A percentile compares a stretch with the other conserved stretches of the same genome.
phyloP scores from a whole-genome alignment of 2,888 invertebrate species.

The Polymixis flavicincta region DNA sequence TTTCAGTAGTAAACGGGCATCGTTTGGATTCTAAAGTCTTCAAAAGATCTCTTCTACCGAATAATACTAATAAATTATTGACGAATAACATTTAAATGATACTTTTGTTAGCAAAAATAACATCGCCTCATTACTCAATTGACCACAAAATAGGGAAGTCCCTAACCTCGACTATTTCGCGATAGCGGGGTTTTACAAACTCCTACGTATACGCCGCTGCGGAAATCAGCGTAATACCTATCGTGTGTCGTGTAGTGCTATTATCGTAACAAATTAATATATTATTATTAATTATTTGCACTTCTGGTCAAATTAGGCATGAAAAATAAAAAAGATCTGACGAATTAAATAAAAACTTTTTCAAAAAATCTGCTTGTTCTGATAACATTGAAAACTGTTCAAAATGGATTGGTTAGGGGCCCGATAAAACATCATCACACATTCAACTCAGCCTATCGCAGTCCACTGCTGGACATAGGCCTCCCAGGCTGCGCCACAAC shows the following conservation, averaged over 20 bases:
- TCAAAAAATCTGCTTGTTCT: neutral
- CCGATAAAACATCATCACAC: no score
- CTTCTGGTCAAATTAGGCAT: neutral
- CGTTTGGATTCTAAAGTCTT: neutral
- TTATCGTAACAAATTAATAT: neutral
- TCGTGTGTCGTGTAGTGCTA: neutral
- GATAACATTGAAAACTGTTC: neutral
- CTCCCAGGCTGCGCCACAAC: no score
- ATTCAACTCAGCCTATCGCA: no score
- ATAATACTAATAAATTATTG: neutral
- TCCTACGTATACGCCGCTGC: neutral
- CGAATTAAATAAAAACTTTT: no score
- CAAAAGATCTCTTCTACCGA: neutral
- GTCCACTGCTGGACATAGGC: no score
- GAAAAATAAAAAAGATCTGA: no score
- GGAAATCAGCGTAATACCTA: conserved; percentile 10
- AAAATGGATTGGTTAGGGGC: neutral
- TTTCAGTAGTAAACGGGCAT: neutral
- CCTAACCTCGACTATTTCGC: neutral
- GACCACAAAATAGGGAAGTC: conserved; percentile 14
- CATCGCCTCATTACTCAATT: conserved; percentile 1
- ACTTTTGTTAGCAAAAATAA: neutral
- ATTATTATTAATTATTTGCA: no score
- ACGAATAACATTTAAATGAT: no score
- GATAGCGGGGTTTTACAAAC: conserved; percentile 31